Evolutionary conservation across 2,797 vertebrate species (phyloP).

Genomic region (Sus cebifrons): DNA sequence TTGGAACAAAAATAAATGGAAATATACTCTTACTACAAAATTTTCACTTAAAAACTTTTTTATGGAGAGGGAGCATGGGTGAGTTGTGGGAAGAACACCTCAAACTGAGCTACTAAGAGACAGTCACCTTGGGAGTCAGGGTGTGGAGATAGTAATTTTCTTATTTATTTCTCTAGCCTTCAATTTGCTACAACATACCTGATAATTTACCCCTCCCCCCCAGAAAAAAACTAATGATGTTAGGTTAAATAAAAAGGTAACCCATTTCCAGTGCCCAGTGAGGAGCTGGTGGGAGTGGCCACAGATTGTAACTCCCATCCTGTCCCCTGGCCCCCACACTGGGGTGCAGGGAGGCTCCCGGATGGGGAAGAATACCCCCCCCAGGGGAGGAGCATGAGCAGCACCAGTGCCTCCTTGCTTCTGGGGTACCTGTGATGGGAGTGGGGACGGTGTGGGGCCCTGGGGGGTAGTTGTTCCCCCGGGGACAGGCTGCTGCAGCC

Average conservation of each 20-base stretch:
- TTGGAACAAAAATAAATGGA: conserved; percentile 13
- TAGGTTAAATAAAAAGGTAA: background rate
- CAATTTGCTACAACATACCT: background rate
- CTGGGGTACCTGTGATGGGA: background rate
- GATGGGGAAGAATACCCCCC: background rate
- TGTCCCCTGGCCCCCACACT: too few species aligned
- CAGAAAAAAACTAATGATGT: background rate
- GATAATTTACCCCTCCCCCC: background rate
- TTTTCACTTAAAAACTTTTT: background rate
- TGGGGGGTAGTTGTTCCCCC: too few species aligned
- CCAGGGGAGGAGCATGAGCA: background rate
- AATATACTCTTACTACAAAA: background rate
- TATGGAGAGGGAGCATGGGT: background rate
- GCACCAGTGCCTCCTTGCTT: background rate
- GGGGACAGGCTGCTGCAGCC: background rate
- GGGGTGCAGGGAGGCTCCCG: background rate
- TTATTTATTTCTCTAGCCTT: background rate
- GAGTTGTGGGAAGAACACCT: background rate
- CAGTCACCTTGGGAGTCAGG: background rate
- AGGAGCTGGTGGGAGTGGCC: background rate
- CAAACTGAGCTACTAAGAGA: background rate
- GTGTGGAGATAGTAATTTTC: background rate
- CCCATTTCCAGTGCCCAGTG: background rate
- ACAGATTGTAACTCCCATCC: background rate
- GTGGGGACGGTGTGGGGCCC: background rate